A percentile compares a stretch with the other conserved stretches of the same genome.
Conservation (phyloP, 2,797 vertebrate genomes). For the Menidia menidia region DNA sequence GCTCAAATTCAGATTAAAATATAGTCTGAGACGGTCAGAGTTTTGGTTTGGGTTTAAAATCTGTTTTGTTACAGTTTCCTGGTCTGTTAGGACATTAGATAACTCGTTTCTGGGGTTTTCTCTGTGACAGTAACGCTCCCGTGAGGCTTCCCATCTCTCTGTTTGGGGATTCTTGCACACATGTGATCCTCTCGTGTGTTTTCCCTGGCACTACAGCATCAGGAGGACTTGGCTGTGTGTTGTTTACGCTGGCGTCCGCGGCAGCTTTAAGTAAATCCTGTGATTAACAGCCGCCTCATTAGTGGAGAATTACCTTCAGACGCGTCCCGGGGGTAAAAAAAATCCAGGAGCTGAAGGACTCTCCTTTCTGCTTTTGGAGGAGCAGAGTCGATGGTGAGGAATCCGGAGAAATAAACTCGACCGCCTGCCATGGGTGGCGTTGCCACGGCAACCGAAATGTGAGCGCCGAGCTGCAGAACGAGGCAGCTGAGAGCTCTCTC, state of each 20-base stretch:
- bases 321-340: constrained; percentile 1
- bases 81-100: too few species aligned
- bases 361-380: constrained; percentile 19
- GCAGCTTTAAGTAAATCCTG: neutral
- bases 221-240: neutral
- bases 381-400: constrained; percentile 16
- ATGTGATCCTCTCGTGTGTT: too few species aligned
- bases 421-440: constrained; percentile 45
- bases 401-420: constrained; percentile 44
- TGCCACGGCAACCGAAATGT: constrained; percentile 65
- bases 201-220: too few species aligned
- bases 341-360: constrained; percentile 4
- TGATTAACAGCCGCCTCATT: constrained; percentile 1
- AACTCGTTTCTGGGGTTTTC: too few species aligned
- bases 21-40: too few species aligned
- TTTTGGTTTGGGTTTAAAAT: too few species aligned
- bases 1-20: too few species aligned
- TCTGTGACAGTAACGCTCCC: too few species aligned
- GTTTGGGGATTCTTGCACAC: too few species aligned
- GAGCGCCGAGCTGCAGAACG: constrained; percentile 32
- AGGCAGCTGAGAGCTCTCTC: too few species aligned
- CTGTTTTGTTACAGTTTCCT: too few species aligned
- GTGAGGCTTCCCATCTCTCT: too few species aligned
- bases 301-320: neutral
- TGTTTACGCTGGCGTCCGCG: neutral